Evolutionary conservation across 2,113 vertebrate species (phyloP).

Genomic region (Paratilapia polleni): DNA sequence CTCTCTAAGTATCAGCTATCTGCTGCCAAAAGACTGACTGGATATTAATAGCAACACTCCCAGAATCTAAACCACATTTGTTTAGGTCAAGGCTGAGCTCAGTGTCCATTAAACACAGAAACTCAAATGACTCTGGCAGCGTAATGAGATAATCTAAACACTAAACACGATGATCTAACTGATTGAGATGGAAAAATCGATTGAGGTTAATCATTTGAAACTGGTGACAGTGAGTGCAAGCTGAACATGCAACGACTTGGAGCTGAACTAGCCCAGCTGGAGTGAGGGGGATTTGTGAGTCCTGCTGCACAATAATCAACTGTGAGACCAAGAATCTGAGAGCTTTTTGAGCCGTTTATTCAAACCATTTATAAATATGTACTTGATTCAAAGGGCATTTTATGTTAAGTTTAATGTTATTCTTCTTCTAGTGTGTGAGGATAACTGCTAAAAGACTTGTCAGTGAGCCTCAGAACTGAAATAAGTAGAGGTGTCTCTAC

Average conservation of each 20-base stretch:
- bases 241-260: neutral
- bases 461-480: neutral
- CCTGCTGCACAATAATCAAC: constrained; percentile 41
- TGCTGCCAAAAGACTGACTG: constrained; percentile 70
- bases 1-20: constrained; percentile 76
- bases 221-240: constrained; percentile 11
- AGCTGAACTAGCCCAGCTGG: neutral
- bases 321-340: constrained; percentile 23
- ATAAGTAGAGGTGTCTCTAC: neutral
- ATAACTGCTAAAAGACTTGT: neutral
- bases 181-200: constrained; percentile 44
- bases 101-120: constrained; percentile 61
- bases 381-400: neutral
- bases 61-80: constrained; percentile 75
- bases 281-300: constrained; percentile 46
- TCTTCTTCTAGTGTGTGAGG: neutral
- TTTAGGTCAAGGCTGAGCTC: constrained; percentile 73
- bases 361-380: neutral
- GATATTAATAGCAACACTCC: constrained; percentile 78
- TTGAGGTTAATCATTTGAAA: constrained; percentile 62
- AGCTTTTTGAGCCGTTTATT: constrained; percentile 33
- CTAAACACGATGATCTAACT: constrained; percentile 25
- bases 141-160: constrained; percentile 57
- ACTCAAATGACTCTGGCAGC: constrained; percentile 43
- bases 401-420: neutral